Evolutionary conservation across 30 jellyfish, hydroid and myxozoan genomes (phyloP), one percentile per base, ranked within the genome.

Genomic region (Aurelia sp.): DNA sequence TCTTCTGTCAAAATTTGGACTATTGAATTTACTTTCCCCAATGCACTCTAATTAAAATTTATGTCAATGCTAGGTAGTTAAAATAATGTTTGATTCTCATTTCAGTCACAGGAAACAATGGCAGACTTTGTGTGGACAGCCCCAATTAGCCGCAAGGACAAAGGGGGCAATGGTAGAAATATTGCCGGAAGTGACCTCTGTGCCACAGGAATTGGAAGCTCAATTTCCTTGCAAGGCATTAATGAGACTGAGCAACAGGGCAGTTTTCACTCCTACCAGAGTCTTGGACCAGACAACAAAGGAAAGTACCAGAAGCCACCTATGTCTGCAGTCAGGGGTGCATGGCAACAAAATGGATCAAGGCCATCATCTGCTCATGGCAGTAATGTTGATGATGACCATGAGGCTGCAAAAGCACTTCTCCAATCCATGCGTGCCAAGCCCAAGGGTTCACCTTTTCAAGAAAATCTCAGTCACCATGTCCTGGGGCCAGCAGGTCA

Each of bases 121-220:
- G 79, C 71, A 12, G 86, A 71, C 13, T 1, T 69, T 41, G 86
- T 85, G 11, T 82, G 92, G 92, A 71, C 72, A 11, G 81, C 85
- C 17, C 80, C 92, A 13, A 17, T 62, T 17, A 20, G 37, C 8
- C 85, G 44, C 92, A 82, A 71, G 50, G 68, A 82, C 64, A 62
- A 40, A 30, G 86, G 80, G 37, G 33, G 58, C 41, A 51, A 74
- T 20, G n/a, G 19, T 5, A 65, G 53, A 11, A 82, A 47, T 10
- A 6, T 58, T 15, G 80, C 40, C 0, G 44, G 52, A 18, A 47
- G 15, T 44, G n/a, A 69, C 21, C 71, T 11, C n/a, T 4, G 61
- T 13, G 66, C 72, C 57, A 16, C 81, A 60, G 55, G 86, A 57
- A 44, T 85, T 8, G 86, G 73, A 10, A 31, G 79, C 72, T 73